Evolutionary conservation across 1,140 invertebrate genomes (phyloP).

Genomic region (Fopius arisanus): DNA sequence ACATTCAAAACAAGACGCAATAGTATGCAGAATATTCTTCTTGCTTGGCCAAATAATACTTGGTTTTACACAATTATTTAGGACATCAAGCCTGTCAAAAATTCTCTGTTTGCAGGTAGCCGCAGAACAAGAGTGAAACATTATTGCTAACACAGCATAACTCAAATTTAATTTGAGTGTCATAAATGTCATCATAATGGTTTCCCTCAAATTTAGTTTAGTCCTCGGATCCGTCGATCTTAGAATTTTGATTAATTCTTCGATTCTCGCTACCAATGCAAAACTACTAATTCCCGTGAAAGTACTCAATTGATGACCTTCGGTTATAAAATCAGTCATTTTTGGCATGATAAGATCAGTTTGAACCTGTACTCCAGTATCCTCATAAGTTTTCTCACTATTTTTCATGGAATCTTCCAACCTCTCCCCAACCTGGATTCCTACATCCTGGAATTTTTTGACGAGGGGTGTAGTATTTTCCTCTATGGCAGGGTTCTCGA

Average conservation of each 20-base stretch:
- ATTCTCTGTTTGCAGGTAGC: background rate
- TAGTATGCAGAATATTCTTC: constrained; percentile 3
- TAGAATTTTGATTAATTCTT: background rate
- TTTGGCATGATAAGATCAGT: background rate
- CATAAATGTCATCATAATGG: background rate
- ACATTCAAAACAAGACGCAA: constrained; percentile 14
- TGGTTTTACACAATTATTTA: background rate
- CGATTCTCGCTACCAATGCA: background rate
- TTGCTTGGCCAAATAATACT: constrained; percentile 13
- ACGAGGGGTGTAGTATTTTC: background rate
- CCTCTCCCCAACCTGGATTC: background rate
- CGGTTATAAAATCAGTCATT: background rate
- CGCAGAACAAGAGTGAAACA: background rate
- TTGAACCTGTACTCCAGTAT: background rate
- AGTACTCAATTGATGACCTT: background rate
- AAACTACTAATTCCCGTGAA: background rate
- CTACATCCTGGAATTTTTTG: background rate
- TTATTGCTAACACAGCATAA: background rate
- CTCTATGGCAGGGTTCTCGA: background rate
- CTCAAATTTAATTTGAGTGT: background rate
- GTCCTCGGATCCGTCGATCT: background rate
- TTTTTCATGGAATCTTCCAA: too few species aligned
- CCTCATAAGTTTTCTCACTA: too few species aligned
- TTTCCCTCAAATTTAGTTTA: background rate
- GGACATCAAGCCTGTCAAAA: background rate